phyloP scores from a whole-genome alignment of 2,113 vertebrate genomes.

The Condylura cristata region DNA sequence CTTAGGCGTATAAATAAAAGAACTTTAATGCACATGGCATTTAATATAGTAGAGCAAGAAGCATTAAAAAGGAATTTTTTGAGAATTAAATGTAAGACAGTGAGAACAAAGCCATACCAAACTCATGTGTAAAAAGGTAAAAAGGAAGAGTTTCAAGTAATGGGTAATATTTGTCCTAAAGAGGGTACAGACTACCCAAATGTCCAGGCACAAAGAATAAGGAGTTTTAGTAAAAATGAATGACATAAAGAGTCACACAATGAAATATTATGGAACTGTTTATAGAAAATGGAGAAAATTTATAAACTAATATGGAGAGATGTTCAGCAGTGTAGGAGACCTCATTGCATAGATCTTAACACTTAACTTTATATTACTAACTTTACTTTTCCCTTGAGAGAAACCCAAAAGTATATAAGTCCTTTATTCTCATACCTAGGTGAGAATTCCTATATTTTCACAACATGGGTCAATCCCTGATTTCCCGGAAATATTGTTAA shows the following conservation, averaged over 20 bases:
- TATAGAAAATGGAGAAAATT: background rate
- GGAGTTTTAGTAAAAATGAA: background rate
- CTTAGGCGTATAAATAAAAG: background rate
- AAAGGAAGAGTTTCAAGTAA: background rate
- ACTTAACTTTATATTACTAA: conserved; percentile 1
- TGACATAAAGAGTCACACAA: background rate
- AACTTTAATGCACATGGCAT: background rate
- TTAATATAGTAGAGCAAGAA: background rate
- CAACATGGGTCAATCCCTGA: background rate
- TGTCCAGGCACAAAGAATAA: background rate
- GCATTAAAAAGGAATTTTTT: conserved; percentile 2
- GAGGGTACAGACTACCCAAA: background rate
- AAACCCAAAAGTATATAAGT: background rate
- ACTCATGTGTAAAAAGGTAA: background rate
- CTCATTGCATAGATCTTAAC: background rate
- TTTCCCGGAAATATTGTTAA: background rate
- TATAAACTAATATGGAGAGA: background rate
- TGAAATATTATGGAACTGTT: background rate
- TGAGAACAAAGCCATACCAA: background rate
- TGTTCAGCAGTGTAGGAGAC: background rate
- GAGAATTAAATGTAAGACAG: background rate
- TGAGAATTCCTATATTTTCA: background rate
- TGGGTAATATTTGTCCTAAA: background rate
- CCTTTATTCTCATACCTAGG: no score
- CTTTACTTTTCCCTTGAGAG: background rate